Evolutionary conservation across 2,113 vertebrate genomes (phyloP), one percentile per base, ranked within the genome.

Genomic region (Barnardius zonarius): DNA sequence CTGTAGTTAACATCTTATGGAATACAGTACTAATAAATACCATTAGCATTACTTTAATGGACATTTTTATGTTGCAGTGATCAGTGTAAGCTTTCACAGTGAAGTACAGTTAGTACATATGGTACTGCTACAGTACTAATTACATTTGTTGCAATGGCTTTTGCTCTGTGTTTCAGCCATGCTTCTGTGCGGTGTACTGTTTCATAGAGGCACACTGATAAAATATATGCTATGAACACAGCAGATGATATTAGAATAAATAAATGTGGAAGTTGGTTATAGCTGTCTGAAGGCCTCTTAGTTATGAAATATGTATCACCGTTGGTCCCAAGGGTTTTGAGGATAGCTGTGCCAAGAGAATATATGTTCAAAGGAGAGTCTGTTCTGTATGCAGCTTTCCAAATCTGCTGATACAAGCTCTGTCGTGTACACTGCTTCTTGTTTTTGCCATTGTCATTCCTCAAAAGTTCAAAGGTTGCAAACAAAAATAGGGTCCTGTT

Each of bases 21-120:
- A 97, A 78, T 93, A 92, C 78, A 81, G 81, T 70, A 75, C 66
- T 91, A 74, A 92, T 97, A 97, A 97, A 97, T 96, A 94, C 88
- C 90, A 92, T 95, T 93, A 97, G 92, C 35, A 68, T 94, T 88
- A 94, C 94, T 97, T 94, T 92, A 95, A 94, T 96, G 90, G 92
- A 87, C 95, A 64, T 89, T 96, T 97, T 97, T 95, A 94, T 96
- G 93, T 97, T 97, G 68, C 48, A 93, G 57, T 31, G 31, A 93
- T 91, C 73, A 93, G 93, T 93, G 66, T 95, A 95, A 96, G 91
- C 82, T 87, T 97, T 95, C 79, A 68, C 48, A 92, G 74, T 95
- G 83, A 96, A 93, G 76, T 89, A 85, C 72, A 61, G 75, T 94
- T 92, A 95, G 91, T 88, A 75, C 19, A 35, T 84, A 62, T 37